These are phyloP conservation scores for Amphipoea lucens DNA, from an alignment of 2,888 invertebrate species.

Conservation along the genomic window DNA sequence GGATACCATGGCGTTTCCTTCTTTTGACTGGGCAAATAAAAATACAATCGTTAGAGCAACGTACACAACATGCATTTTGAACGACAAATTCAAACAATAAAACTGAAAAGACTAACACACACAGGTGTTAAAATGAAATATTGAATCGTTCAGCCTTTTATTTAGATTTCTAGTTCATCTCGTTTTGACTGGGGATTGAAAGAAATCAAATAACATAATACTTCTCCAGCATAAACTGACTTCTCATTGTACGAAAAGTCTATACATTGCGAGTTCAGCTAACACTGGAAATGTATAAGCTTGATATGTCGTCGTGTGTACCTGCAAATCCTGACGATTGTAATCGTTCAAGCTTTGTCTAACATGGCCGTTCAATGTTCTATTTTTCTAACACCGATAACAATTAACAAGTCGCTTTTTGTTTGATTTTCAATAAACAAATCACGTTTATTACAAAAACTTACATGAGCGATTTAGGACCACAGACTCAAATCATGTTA, in stretches of 20 bases:
- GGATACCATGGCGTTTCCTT: too few species aligned
- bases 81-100: constrained; percentile 8
- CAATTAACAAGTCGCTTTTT: not conserved
- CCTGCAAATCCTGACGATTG: constrained; percentile 4
- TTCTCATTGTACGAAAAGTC: not conserved
- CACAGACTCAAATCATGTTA: not conserved
- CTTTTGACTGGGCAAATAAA: not conserved
- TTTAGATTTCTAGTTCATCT: constrained; percentile 30
- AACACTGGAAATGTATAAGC: not conserved
- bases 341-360: not conserved
- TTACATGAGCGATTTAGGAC: not conserved
- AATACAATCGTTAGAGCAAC: not conserved
- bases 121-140: constrained; percentile 33
- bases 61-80: not conserved
- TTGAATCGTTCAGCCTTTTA: constrained; percentile 32
- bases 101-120: constrained; percentile 31
- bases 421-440: not conserved
- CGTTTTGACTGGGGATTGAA: constrained; percentile 26
- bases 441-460: not conserved
- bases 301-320: not conserved
- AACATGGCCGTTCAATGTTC: not conserved
- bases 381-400: constrained; percentile 8
- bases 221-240: not conserved
- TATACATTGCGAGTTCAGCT: not conserved
- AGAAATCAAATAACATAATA: constrained; percentile 25